These are phyloP conservation scores for Pogoniulus pusillus DNA, from an alignment of 2,797 vertebrate species.

Conservation along the genomic window DNA sequence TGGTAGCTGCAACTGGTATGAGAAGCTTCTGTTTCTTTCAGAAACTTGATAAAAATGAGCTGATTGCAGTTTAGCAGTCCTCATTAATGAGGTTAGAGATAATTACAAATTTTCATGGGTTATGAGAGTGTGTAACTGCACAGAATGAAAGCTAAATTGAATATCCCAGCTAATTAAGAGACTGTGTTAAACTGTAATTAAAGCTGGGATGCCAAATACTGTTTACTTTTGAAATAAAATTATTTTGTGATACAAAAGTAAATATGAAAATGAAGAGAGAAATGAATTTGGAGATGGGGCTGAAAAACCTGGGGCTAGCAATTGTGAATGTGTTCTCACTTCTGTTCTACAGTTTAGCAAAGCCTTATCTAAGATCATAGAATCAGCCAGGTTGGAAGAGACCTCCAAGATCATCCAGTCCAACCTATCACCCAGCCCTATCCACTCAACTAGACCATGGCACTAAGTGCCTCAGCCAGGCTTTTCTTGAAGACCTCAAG, in stretches of 20 bases:
- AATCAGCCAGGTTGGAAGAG: too few species aligned
- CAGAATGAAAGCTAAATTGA: constrained; percentile 75
- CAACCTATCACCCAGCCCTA: too few species aligned
- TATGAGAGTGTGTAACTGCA: constrained; percentile 71
- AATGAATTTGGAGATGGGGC: not conserved
- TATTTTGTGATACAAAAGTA: constrained; percentile 37
- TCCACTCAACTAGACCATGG: too few species aligned
- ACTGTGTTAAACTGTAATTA: constrained; percentile 67
- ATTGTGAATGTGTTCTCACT: not conserved
- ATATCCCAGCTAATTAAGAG: constrained; percentile 70
- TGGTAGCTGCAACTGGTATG: not conserved
- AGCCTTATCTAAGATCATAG: not conserved
- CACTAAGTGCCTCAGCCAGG: too few species aligned
- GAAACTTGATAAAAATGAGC: constrained; percentile 45
- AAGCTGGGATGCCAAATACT: constrained; percentile 42
- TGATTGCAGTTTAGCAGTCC: constrained; percentile 58
- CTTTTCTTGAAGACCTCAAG: too few species aligned
- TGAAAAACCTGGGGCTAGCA: not conserved
- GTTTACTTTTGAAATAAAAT: constrained; percentile 63
- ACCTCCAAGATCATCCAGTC: too few species aligned
- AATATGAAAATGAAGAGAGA: not conserved
- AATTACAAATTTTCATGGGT: constrained; percentile 73
- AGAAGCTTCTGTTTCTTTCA: constrained; percentile 28
- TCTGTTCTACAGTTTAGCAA: not conserved
- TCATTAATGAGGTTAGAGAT: constrained; percentile 69